Percentiles rank a stretch among this genome's conserved stretches.
Conservation (phyloP, 2,797 vertebrate species). For the Platyrinchus mystaceus region DNA sequence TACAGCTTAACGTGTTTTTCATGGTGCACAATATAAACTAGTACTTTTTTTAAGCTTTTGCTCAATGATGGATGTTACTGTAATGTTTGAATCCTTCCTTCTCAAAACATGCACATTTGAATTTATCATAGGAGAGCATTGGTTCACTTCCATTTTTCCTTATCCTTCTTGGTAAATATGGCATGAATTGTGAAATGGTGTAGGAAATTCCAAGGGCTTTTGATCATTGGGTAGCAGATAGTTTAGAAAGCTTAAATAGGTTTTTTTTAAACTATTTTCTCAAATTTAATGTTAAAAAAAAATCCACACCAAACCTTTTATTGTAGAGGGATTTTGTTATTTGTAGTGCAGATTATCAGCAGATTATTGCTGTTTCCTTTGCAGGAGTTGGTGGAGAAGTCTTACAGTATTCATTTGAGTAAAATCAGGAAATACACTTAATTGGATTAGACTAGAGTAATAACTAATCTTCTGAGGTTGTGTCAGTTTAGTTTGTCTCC, state of each 20-base stretch:
- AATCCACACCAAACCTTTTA: background rate
- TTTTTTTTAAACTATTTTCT: background rate
- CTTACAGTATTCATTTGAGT: background rate
- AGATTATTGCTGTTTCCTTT: background rate
- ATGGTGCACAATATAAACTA: background rate
- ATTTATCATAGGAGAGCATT: background rate
- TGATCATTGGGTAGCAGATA: background rate
- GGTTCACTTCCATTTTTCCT: background rate
- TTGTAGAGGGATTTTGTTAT: background rate
- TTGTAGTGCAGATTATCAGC: background rate
- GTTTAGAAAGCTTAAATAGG: background rate
- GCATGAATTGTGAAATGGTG: background rate
- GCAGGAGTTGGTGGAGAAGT: background rate
- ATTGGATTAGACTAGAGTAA: background rate
- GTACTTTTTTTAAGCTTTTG: background rate
- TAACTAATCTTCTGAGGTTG: slow-evolving; percentile 12
- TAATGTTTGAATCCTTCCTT: background rate
- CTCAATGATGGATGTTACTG: background rate
- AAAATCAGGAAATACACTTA: background rate
- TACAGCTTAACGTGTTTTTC: background rate
- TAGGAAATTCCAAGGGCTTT: background rate
- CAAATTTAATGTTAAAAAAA: background rate
- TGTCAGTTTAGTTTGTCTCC: background rate
- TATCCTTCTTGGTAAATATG: background rate
- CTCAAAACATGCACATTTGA: background rate